phyloP scores from a whole-genome alignment of 1,140 invertebrate species.

The Ceratitis capitata region DNA sequence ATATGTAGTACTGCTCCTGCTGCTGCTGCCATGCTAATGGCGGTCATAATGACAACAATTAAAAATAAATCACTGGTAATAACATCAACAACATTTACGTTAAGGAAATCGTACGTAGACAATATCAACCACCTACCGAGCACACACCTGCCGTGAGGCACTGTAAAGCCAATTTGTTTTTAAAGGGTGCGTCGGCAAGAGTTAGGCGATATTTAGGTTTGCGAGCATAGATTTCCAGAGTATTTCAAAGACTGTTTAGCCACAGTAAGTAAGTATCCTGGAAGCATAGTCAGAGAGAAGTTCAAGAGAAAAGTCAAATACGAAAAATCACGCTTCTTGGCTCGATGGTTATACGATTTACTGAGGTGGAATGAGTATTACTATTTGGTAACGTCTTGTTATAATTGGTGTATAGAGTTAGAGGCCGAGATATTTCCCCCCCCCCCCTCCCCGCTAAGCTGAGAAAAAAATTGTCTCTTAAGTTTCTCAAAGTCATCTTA shows the following conservation, averaged over 20 bases:
- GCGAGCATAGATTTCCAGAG: not conserved
- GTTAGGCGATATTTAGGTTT: not conserved
- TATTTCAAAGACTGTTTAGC: not conserved
- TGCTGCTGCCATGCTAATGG: not conserved
- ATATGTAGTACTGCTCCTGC: not conserved
- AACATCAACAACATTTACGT: slow-evolving; percentile 5
- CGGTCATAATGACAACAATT: slow-evolving; percentile 36
- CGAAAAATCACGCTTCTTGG: too few relatives aligned
- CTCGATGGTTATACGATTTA: too few relatives aligned
- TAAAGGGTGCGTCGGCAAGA: not conserved
- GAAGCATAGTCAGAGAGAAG: too few relatives aligned
- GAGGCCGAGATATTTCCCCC: too few relatives aligned
- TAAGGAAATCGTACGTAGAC: not conserved
- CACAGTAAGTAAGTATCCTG: too few relatives aligned
- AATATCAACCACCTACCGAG: not conserved
- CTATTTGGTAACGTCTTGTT: too few relatives aligned
- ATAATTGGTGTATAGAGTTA: too few relatives aligned
- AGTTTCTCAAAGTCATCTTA: too few relatives aligned
- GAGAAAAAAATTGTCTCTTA: too few relatives aligned
- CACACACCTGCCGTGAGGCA: not conserved
- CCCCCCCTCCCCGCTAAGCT: too few relatives aligned
- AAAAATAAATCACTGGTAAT: slow-evolving; percentile 39
- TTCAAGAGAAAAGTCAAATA: too few relatives aligned
- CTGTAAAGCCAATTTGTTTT: not conserved
- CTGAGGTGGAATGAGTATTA: too few relatives aligned